Conservation (phyloP, 92 coral and sea anemone genomes). For the Virgularia gustaviana region DNA sequence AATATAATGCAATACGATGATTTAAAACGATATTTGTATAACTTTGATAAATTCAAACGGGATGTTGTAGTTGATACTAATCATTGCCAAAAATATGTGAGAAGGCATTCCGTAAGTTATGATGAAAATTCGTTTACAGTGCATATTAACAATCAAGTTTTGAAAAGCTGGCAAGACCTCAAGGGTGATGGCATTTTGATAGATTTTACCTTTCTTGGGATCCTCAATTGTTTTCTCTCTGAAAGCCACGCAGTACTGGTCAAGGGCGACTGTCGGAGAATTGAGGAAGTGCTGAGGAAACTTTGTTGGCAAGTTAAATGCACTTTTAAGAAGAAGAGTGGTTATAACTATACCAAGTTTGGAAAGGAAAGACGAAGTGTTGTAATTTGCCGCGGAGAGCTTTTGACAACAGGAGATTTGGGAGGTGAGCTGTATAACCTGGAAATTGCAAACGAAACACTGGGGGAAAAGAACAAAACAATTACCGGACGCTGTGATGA, state of each 20-base stretch:
- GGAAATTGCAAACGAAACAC: neutral
- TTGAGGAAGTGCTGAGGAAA: neutral
- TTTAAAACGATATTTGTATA: too few relatives aligned
- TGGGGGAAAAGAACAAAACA: neutral
- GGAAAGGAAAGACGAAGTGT: neutral
- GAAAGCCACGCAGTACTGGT: constrained; percentile 20
- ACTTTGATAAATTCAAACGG: neutral
- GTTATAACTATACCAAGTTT: too few relatives aligned
- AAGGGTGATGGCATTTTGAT: neutral
- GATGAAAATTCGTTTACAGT: neutral
- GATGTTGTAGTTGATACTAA: constrained; percentile 21
- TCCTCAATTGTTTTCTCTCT: constrained; percentile 15
- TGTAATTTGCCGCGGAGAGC: neutral
- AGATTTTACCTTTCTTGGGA: constrained; percentile 1
- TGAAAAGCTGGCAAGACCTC: constrained; percentile 29
- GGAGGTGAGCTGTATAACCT: neutral
- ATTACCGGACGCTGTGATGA: neutral
- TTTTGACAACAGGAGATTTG: neutral
- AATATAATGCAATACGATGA: too few relatives aligned
- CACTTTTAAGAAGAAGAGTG: too few relatives aligned
- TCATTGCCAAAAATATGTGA: constrained; percentile 23
- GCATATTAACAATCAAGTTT: constrained; percentile 10
- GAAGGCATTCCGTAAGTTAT: neutral
- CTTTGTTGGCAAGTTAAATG: neutral
- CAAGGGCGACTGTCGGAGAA: neutral